Conservation (phyloP, 2,888 invertebrate genomes). For the Octodonta nipae region DNA sequence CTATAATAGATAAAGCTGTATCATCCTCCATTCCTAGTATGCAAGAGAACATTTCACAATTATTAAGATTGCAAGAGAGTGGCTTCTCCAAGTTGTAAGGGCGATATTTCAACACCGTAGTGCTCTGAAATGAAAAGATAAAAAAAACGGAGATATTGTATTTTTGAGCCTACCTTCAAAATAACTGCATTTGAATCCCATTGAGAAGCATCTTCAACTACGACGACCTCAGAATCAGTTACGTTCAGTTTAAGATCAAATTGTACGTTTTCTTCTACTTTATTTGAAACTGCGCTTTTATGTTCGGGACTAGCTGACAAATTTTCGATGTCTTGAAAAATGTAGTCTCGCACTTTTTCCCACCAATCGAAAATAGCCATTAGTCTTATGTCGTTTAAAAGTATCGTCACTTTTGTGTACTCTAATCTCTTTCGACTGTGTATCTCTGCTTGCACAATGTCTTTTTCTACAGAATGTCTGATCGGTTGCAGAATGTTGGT, state of each 20-base stretch:
- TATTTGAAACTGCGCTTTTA: conserved; percentile 13
- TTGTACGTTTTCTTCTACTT: conserved; percentile 29
- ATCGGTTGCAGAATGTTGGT: conserved; percentile 71
- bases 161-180: conserved; percentile 50
- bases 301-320: conserved; percentile 21
- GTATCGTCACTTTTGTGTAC: conserved; percentile 67
- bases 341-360: conserved; percentile 68
- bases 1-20: conserved; percentile 86
- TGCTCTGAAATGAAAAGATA: conserved; percentile 47
- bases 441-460: conserved; percentile 32
- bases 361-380: conserved; percentile 92
- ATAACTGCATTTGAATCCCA: conserved; percentile 90
- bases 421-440: conserved; percentile 48
- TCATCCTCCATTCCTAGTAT: conserved; percentile 76
- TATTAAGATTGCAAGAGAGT: conserved; percentile 74
- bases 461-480: conserved; percentile 18
- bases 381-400: conserved; percentile 86
- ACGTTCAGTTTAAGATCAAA: conserved; percentile 85
- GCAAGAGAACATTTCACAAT: conserved; percentile 83
- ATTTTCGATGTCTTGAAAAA: conserved; percentile 39
- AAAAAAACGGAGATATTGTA: not conserved
- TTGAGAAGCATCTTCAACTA: conserved; percentile 79
- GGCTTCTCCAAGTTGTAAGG: conserved; percentile 57
- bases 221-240: conserved; percentile 87
- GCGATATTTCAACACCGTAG: conserved; percentile 74